Base-by-base conservation (phyloP, 2,888 invertebrate species). In the Trichopria drosophilae region DNA sequence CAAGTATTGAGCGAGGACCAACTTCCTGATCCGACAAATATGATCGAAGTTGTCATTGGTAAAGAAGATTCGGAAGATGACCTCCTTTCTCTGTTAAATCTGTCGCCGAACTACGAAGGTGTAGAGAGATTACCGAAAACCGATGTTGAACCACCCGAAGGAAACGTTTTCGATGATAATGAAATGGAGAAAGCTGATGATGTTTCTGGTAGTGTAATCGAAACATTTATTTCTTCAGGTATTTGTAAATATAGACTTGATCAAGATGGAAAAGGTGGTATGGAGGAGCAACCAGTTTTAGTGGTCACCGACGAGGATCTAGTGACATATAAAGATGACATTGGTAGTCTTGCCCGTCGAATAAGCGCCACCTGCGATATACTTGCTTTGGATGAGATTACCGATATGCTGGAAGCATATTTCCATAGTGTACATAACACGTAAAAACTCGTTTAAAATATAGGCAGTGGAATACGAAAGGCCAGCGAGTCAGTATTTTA, bases 121-220 rank as follows among this genome's bases (percentile, higher is more conserved):
- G n/a, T n/a, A n/a, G n/a, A n/a, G n/a, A 2, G 80, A 80, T 61
- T 73, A 77, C 13, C 84, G 82, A 82, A 79, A 76, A 60, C 59
- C 63, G 32, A 62, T 72, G 32, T 65, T 82, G 4, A 66, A 67
- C 28, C 70, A 80, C 13, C 80, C 81, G 3, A 66, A 68, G 23
- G 65, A 66, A 36, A 55, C 68, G 3, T 53, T 77, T 2, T 60
- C 26, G 42, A 50, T 3, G 53, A 53, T 4, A 50, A 51, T 4
- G 53, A 53, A 3, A 18, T 19, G n/a, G n/a, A n/a, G n/a, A n/a
- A n/a, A n/a, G n/a, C n/a, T n/a, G n/a, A n/a, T n/a, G n/a, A n/a
- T n/a, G n/a, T n/a, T n/a, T n/a, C n/a, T n/a, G n/a, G n/a, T n/a
- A n/a, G n/a, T 18, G 22, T 28, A 22, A 28, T 26, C 12, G 53